Evolutionary conservation across 2,888 invertebrate genomes (phyloP).

Genomic region (Hypomecis punctinalis): DNA sequence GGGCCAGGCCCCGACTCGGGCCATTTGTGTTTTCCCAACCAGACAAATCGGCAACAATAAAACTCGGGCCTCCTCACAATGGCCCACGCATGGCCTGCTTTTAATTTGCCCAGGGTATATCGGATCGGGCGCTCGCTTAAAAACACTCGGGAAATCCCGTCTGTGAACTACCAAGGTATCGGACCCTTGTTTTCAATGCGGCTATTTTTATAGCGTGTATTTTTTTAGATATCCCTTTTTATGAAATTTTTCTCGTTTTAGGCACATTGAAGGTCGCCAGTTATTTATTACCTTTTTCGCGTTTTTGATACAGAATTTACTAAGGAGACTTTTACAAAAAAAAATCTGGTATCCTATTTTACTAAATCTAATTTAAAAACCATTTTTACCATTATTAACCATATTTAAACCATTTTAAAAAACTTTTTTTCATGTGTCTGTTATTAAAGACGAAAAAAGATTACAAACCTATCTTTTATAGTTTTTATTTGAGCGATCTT

Average conservation of each 20-base stretch:
- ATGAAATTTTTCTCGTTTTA: conserved; percentile 34
- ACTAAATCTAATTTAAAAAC: too few species aligned
- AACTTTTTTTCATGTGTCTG: too few species aligned
- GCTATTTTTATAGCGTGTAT: conserved; percentile 54
- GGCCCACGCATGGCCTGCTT: conserved; percentile 79
- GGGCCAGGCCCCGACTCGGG: conserved; percentile 71
- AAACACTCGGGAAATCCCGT: conserved; percentile 76
- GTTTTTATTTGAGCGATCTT: too few species aligned
- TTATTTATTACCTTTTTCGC: conserved; percentile 10
- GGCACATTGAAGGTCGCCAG: conserved; percentile 43
- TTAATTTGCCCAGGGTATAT: conserved; percentile 81
- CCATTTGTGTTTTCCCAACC: conserved; percentile 80
- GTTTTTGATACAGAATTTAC: too few species aligned
- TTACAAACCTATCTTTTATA: too few species aligned
- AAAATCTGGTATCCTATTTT: too few species aligned
- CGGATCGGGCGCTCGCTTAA: conserved; percentile 71
- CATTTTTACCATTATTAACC: too few species aligned
- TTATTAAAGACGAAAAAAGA: too few species aligned
- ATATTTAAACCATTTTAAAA: too few species aligned
- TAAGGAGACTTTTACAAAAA: too few species aligned
- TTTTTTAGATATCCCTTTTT: conserved; percentile 21
- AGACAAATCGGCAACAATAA: conserved; percentile 83
- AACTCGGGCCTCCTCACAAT: conserved; percentile 73
- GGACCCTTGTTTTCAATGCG: conserved; percentile 60
- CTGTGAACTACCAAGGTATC: conserved; percentile 51